Evolutionary conservation across 2,888 invertebrate genomes (phyloP).

Genomic region (Smittia aterrima): DNA sequence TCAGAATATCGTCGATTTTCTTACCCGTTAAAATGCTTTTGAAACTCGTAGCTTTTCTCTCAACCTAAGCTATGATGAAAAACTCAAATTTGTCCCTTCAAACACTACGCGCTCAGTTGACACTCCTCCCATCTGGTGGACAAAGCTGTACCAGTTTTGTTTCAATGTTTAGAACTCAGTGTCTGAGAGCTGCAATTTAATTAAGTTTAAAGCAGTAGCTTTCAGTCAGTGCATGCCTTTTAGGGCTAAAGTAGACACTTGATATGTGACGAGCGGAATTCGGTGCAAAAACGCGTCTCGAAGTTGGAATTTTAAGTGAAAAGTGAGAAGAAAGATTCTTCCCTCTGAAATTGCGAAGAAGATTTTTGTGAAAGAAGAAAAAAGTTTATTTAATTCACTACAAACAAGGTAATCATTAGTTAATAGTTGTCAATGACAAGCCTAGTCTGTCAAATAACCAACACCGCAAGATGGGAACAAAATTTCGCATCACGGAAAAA

Average conservation of each 20-base stretch:
- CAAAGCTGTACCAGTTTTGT: no score
- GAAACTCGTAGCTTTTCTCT: no score
- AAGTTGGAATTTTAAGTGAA: neutral
- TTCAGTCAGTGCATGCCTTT: neutral
- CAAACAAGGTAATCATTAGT: neutral
- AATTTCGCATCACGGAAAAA: neutral
- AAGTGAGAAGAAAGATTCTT: neutral
- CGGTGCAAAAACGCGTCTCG: neutral
- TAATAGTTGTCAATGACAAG: neutral
- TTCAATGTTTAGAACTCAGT: no score
- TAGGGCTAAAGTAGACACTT: constrained; percentile 15
- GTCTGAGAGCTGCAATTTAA: neutral
- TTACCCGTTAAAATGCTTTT: no score
- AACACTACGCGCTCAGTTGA: no score
- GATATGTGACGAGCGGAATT: constrained; percentile 29
- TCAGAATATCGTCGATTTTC: no score
- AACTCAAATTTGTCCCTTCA: no score
- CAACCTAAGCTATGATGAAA: no score
- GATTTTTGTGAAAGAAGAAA: neutral
- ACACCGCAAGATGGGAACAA: neutral
- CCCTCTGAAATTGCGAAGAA: neutral
- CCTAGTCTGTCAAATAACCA: neutral
- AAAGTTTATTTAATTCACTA: constrained; percentile 2
- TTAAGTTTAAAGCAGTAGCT: neutral
- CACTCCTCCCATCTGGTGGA: no score